Evolutionary conservation across 2,888 invertebrate genomes (phyloP), one percentile per base, ranked within the genome.

Genomic region (Serrognathus titanus): DNA sequence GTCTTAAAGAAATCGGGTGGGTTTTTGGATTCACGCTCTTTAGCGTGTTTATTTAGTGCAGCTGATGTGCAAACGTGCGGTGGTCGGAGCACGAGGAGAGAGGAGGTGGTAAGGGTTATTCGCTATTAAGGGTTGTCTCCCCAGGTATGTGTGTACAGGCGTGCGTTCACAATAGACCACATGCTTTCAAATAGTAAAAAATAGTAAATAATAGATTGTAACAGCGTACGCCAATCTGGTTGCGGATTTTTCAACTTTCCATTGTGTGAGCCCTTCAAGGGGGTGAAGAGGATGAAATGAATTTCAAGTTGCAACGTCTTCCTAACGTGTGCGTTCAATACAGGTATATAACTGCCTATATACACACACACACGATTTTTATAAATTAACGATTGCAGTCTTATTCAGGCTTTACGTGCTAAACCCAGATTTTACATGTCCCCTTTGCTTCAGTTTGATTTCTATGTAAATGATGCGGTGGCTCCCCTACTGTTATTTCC

Each of bases 31-130:
- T 53, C 36, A 61, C 51, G 53, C 60, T 70, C 70, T 72, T 71
- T 71, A 69, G 71, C 66, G 63, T 57, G 45, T 49, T 35, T 24
- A 49, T 55, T 31, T 46, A 45, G 65, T 61, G 69, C 74, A 74
- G 75, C 74, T 75, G 74, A 73, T 72, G 74, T 72, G 72, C 72
- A 71, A 71, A 72, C 48, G 50, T 57, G 53, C 53, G 57, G 57
- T 47, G 13, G 38, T 16, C 39, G 62, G 57, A 47, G 59, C 61
- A 64, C 61, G 65, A 63, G 63, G 63, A 51, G 56, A 46, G 24
- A 47, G 51, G 35, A 12, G 35, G 47, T 46, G 46, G 51, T 47
- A 57, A 57, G 65, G 61, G 59, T 48, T 57, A 59, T 59, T 57
- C 59, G 55, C 63, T 50, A 63, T 63, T 67, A 59, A 57, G 59